Conservation (phyloP, 2,797 vertebrate species). For the Heteromormyrus szaboi region DNA sequence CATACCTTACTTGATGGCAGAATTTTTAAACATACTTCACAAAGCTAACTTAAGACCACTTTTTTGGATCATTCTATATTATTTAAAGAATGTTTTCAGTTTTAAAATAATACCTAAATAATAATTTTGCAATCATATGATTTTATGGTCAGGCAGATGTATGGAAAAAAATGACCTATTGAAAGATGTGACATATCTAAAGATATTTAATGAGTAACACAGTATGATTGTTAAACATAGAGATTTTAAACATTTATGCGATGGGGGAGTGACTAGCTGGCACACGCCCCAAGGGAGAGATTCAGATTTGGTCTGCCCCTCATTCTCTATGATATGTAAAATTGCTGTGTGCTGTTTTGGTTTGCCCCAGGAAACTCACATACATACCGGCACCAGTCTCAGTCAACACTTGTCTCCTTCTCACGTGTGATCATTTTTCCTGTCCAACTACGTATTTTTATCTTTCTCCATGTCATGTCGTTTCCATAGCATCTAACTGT, state of each 20-base stretch:
- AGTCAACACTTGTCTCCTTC: background rate
- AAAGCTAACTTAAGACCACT: background rate
- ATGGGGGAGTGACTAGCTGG: background rate
- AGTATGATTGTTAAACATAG: background rate
- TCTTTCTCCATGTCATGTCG: background rate
- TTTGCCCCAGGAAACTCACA: background rate
- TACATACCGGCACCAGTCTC: background rate
- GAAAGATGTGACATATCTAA: background rate
- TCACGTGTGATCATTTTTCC: background rate
- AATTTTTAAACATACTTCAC: background rate
- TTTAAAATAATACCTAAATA: background rate
- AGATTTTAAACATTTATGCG: background rate
- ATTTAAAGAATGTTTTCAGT: background rate
- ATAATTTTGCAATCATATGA: background rate
- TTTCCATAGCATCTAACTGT: background rate
- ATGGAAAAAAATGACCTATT: background rate
- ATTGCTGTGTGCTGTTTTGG: background rate
- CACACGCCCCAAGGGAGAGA: background rate
- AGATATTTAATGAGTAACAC: background rate
- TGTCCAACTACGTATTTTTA: background rate
- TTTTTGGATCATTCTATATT: background rate
- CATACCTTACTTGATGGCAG: background rate
- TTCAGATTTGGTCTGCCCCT: background rate
- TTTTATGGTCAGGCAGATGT: background rate
- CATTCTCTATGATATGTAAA: background rate